Evolutionary conservation across 2,113 vertebrate species (phyloP), one percentile per base, ranked within the genome.

Genomic region (Sigmodon hispidus): DNA sequence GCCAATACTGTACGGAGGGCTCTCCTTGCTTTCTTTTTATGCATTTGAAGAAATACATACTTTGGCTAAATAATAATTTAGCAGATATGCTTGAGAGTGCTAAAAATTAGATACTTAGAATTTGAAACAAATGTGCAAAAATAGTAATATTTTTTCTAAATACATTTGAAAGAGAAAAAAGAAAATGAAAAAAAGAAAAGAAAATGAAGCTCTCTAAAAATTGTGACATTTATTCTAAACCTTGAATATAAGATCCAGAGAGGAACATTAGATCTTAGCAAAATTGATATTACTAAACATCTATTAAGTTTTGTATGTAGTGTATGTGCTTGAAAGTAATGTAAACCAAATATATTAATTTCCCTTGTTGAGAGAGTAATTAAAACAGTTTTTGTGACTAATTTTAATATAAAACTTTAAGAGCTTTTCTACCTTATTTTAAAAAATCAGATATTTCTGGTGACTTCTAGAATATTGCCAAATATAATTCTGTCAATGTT

Each of bases 191-290:
- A n/a, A 57, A 75, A 73, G 12, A 2, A 52, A 79, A 69, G 29
- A 79, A 96, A 96, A 93, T 29, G 7, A 86, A 94, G 48, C 22
- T 59, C 55, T 92, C 67, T 67, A 43, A 93, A 67, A 34, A 73
- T 43, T 84, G 6, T 67, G 55, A 77, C 55, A 90, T 79, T 40
- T 31, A 34, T 95, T 31, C 26, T 22, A 59, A 3, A 26, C 69
- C 76, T 90, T 91, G 94, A 81, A 31, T 87, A 13, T 26, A 81
- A 89, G 89, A 92, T 36, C n/a, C 24, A 45, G 40, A 19, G 11
- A 26, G 12, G 19, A 29, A 93, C 36, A 69, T 65, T 88, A 88
- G 45, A 52, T 22, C 34, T 90, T 57, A 93, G 77, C 29, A 67
- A 70, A 94, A 65, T 76, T 75, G 83, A 70, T 89, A 48, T 43